phyloP scores from a whole-genome alignment of 2,113 vertebrate species.

The Psephotus haematonotus region DNA sequence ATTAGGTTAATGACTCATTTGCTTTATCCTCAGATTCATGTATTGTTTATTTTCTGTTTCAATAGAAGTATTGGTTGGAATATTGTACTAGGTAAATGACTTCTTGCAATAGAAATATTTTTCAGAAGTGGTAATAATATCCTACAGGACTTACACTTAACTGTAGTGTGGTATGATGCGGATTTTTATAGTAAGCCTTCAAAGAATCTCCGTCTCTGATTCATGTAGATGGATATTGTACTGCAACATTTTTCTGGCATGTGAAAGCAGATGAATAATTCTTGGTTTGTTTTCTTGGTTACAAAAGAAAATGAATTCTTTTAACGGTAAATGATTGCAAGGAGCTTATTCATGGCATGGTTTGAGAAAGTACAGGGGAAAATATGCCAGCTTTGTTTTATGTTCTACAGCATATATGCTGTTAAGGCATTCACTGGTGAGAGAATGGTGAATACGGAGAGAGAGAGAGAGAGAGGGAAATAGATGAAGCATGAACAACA shows the following conservation, averaged over 20 bases:
- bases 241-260: background rate
- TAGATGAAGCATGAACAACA: background rate
- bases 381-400: background rate
- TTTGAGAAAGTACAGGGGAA: background rate
- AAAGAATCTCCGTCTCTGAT: background rate
- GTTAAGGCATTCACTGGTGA: background rate
- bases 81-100: background rate
- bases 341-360: background rate
- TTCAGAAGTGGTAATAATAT: background rate
- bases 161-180: background rate
- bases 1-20: background rate
- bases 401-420: background rate
- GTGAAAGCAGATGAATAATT: background rate
- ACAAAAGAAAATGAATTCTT: constrained; percentile 8
- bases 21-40: background rate
- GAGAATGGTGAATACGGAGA: background rate
- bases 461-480: background rate
- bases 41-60: background rate
- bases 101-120: background rate
- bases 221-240: background rate
- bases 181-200: background rate
- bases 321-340: background rate
- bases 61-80: background rate
- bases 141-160: background rate
- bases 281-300: background rate